phyloP scores from a whole-genome alignment of 2,113 vertebrate genomes.

The Lonchura striata region DNA sequence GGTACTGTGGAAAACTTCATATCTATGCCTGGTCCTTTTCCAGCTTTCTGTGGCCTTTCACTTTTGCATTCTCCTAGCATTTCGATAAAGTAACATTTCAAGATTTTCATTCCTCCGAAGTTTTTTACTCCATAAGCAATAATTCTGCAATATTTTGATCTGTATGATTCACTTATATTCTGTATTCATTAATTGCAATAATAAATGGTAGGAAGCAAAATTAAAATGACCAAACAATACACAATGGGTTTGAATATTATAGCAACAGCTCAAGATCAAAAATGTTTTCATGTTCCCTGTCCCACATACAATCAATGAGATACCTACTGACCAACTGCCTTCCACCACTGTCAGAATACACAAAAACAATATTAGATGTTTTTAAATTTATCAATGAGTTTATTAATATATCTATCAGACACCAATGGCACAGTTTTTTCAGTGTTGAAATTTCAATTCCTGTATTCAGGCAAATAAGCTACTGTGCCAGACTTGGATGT shows the following conservation, averaged over 20 bases:
- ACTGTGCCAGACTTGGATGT: neutral
- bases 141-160: neutral
- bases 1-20: neutral
- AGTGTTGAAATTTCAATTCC: neutral
- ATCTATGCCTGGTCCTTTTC: neutral
- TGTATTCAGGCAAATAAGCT: neutral
- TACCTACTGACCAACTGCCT: neutral
- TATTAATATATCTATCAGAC: neutral
- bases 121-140: neutral
- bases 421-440: neutral
- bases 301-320: neutral
- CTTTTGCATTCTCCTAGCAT: neutral
- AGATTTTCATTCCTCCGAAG: neutral
- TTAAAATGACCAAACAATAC: neutral
- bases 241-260: neutral
- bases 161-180: neutral
- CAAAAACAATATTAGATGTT: neutral
- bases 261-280: neutral
- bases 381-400: neutral
- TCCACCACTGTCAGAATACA: neutral
- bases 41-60: neutral
- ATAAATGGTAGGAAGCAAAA: neutral
- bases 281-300: neutral
- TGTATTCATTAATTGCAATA: neutral
- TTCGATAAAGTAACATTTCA: neutral